Conservation (phyloP, 2,888 invertebrate species). For the Leptinotarsa peninsularis region DNA sequence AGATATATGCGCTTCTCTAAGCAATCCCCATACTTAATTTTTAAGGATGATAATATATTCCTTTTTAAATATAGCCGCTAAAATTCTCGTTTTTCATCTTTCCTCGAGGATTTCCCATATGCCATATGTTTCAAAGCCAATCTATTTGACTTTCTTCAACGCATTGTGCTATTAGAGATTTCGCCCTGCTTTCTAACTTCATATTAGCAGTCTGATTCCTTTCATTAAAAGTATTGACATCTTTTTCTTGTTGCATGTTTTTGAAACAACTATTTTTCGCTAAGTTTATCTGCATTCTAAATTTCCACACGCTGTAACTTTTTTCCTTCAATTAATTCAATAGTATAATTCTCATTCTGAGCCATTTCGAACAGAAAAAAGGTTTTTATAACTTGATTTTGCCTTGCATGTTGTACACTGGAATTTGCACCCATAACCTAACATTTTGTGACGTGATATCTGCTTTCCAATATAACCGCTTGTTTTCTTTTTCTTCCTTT, state of each 20-base stretch:
- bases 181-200: slow-evolving; percentile 19
- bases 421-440: slow-evolving; percentile 3
- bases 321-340: slow-evolving; percentile 3
- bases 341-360: background rate
- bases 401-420: background rate
- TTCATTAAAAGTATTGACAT: background rate
- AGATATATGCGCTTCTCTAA: slow-evolving; percentile 29
- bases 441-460: background rate
- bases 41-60: slow-evolving; percentile 35
- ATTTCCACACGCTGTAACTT: slow-evolving; percentile 26
- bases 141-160: slow-evolving; percentile 34
- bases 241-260: background rate
- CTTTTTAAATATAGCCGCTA: slow-evolving; percentile 37
- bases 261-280: slow-evolving; percentile 19
- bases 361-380: background rate
- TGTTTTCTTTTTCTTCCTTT: no score
- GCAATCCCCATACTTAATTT: slow-evolving; percentile 29
- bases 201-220: background rate
- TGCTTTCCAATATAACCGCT: no score
- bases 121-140: slow-evolving; percentile 30
- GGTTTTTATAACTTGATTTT: background rate
- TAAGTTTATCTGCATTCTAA: slow-evolving; percentile 29
- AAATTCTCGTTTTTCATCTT: slow-evolving; percentile 38
- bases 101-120: slow-evolving; percentile 39
- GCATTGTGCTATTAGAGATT: slow-evolving; percentile 21